Conservation (phyloP, 2,797 vertebrate genomes). For the Brachymystax lenok region DNA sequence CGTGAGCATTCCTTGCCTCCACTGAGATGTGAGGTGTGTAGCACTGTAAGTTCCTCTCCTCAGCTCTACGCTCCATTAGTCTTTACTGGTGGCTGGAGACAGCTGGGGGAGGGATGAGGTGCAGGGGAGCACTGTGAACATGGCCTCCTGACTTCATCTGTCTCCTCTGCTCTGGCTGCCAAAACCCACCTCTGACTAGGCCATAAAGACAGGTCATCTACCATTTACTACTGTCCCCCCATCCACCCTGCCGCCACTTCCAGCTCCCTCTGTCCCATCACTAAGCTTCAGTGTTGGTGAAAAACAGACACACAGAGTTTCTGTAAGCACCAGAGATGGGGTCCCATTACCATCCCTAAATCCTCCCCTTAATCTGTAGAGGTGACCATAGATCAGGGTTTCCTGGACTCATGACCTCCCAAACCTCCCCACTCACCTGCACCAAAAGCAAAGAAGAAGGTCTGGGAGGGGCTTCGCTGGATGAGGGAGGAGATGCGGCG, state of each 20-base stretch:
- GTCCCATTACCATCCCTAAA: too few relatives aligned
- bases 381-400: too few relatives aligned
- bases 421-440: slow-evolving; percentile 79
- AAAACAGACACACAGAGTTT: not conserved
- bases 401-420: not conserved
- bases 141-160: slow-evolving; percentile 7
- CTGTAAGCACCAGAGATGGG: too few relatives aligned
- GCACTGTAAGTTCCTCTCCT: not conserved
- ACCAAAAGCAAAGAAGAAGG: slow-evolving; percentile 96
- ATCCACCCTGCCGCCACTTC: not conserved
- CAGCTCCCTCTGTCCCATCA: not conserved
- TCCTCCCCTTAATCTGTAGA: not conserved
- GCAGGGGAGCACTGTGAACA: slow-evolving; percentile 1
- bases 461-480: slow-evolving; percentile 87
- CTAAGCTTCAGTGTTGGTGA: not conserved
- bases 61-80: slow-evolving; percentile 14
- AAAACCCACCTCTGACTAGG: slow-evolving; percentile 14
- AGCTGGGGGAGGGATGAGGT: not conserved
- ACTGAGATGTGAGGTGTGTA: too few relatives aligned
- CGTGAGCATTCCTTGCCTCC: not conserved
- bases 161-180: not conserved
- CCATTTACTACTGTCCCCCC: slow-evolving; percentile 1
- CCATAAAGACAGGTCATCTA: slow-evolving; percentile 1
- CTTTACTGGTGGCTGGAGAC: not conserved
- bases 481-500: slow-evolving; percentile 87